Evolutionary conservation across 2,888 invertebrate species (phyloP).

Genomic region (Athalia rosae): DNA sequence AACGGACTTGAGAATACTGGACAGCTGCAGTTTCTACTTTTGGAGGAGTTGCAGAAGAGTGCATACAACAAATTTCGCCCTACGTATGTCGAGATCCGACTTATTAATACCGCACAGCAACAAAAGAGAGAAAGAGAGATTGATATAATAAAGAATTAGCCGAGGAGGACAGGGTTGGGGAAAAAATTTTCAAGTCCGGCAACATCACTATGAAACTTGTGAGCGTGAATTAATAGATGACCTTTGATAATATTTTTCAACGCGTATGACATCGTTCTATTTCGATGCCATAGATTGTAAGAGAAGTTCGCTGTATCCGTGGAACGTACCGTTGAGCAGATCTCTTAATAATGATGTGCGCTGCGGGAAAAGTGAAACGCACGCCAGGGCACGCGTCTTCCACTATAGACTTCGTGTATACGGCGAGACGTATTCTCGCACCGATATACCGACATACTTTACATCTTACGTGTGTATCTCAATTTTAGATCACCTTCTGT

Average conservation of each 20-base stretch:
- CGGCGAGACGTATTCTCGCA: slow-evolving; percentile 6
- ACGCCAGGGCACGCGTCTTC: neutral
- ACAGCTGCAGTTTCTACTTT: slow-evolving; percentile 57
- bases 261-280: neutral
- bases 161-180: neutral
- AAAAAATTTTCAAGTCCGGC: neutral
- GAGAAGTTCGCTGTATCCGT: neutral
- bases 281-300: no score
- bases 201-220: slow-evolving; percentile 8
- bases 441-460: neutral
- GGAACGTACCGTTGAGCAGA: neutral
- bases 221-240: slow-evolving; percentile 32
- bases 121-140: neutral
- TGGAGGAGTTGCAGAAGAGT: slow-evolving; percentile 55
- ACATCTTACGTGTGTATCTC: slow-evolving; percentile 11
- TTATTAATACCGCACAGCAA: neutral
- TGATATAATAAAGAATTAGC: neutral
- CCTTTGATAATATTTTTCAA: slow-evolving; percentile 38
- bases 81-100: slow-evolving; percentile 44
- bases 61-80: slow-evolving; percentile 53
- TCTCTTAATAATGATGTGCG: neutral
- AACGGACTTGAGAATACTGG: slow-evolving; percentile 63
- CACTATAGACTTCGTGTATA: neutral
- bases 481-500: slow-evolving; percentile 33
- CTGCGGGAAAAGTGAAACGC: neutral